These are phyloP conservation scores for Notarius lentiginosus DNA, from an alignment of 2,113 vertebrate genomes.

Conservation along the genomic window DNA sequence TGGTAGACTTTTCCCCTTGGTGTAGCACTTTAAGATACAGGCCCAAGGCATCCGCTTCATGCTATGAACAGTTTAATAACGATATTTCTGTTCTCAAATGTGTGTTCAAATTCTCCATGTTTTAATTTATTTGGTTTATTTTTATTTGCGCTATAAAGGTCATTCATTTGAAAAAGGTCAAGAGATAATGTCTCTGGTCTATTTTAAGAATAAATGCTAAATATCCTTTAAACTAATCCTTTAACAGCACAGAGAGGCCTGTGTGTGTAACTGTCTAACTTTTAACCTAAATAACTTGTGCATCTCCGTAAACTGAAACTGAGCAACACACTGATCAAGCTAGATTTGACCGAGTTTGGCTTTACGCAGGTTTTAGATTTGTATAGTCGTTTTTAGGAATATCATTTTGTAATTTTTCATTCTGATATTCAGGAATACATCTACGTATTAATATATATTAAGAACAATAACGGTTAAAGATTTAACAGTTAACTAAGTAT, in stretches of 20 bases:
- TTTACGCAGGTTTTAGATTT: not conserved
- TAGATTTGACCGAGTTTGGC: not conserved
- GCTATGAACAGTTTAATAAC: not conserved
- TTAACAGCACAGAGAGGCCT: not conserved
- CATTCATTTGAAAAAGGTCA: not conserved
- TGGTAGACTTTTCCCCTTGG: not conserved
- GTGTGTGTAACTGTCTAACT: too few species aligned
- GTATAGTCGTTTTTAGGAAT: not conserved
- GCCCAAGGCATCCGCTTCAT: not conserved
- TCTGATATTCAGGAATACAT: not conserved
- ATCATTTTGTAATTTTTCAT: not conserved
- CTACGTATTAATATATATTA: not conserved
- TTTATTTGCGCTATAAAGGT: constrained; percentile 38
- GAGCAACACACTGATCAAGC: not conserved
- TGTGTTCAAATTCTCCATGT: not conserved
- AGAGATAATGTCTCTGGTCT: constrained; percentile 22
- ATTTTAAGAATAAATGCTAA: constrained; percentile 24
- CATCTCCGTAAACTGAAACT: not conserved
- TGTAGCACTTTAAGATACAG: constrained; percentile 34
- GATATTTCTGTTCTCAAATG: not conserved
- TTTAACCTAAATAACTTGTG: not conserved
- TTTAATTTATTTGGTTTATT: constrained; percentile 27
- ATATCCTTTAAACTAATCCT: not conserved
- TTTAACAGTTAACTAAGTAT: not conserved
- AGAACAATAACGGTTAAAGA: not conserved